A percentile compares a stretch with the other conserved stretches of the same genome.
These are phyloP conservation scores for Hormaphis cornu DNA, from an alignment of 1,140 invertebrate genomes.

Conservation along the genomic window DNA sequence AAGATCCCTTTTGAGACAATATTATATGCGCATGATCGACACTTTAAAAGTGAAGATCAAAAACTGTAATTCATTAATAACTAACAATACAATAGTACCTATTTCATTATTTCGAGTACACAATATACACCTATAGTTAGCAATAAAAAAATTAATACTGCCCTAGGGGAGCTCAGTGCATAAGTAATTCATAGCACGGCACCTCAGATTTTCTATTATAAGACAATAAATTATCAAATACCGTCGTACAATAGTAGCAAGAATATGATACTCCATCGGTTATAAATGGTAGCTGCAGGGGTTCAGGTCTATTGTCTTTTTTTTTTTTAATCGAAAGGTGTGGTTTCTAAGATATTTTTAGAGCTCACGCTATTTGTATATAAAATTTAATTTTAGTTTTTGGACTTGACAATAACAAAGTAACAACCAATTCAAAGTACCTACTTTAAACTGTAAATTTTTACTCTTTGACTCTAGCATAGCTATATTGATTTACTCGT, in stretches of 20 bases:
- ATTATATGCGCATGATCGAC: not conserved
- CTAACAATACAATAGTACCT: not conserved
- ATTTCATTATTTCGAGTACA: not conserved
- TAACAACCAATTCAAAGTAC: no score
- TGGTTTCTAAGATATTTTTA: not conserved
- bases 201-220: slow-evolving; percentile 9
- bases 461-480: no score
- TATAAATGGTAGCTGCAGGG: slow-evolving; percentile 18
- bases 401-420: no score
- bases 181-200: not conserved
- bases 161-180: not conserved
- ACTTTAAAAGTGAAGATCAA: no score
- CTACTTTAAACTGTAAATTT: no score
- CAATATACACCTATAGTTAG: not conserved
- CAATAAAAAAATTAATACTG: no score
- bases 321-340: slow-evolving; percentile 10
- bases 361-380: not conserved
- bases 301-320: slow-evolving; percentile 22
- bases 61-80: not conserved
- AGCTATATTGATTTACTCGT: no score
- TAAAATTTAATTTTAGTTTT: no score
- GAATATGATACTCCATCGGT: not conserved
- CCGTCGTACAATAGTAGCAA: not conserved
- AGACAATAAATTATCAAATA: slow-evolving; percentile 27
- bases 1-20: not conserved